A percentile compares a stretch with the other conserved stretches of the same genome.
phyloP scores from a whole-genome alignment of 2,113 vertebrate species.

The Rafetus swinhoei region DNA sequence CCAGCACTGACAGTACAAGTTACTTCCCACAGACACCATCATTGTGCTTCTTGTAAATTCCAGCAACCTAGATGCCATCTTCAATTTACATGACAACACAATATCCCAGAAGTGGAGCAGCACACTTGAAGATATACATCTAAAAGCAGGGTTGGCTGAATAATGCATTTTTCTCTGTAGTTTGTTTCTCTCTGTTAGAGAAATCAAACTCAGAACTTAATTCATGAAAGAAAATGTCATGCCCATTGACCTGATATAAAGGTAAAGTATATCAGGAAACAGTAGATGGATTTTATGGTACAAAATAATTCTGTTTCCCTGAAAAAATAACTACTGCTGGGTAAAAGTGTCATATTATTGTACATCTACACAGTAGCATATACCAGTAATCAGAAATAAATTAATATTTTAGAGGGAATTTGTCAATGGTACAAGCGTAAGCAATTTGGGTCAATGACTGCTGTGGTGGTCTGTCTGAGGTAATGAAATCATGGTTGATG shows the following conservation, averaged over 20 bases:
- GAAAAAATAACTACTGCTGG: background rate
- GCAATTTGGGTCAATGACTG: background rate
- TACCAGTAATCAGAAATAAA: background rate
- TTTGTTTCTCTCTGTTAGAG: background rate
- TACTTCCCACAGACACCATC: background rate
- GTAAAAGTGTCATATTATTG: background rate
- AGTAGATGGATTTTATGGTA: background rate
- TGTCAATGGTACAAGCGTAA: background rate
- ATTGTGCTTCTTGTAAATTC: background rate
- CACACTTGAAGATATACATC: background rate
- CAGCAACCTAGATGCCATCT: background rate
- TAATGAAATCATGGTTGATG: background rate
- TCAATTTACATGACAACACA: background rate
- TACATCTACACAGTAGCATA: background rate
- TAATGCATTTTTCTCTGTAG: background rate
- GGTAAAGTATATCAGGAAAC: background rate
- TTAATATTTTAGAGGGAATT: background rate
- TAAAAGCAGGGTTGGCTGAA: background rate
- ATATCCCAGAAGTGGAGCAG: background rate
- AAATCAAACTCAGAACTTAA: background rate
- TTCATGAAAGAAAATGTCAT: background rate
- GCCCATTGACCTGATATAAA: background rate
- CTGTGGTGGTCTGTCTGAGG: background rate
- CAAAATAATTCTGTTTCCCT: background rate
- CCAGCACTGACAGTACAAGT: background rate